Evolutionary conservation across 2,113 vertebrate species (phyloP).

Genomic region (Spizaetus ornatus): DNA sequence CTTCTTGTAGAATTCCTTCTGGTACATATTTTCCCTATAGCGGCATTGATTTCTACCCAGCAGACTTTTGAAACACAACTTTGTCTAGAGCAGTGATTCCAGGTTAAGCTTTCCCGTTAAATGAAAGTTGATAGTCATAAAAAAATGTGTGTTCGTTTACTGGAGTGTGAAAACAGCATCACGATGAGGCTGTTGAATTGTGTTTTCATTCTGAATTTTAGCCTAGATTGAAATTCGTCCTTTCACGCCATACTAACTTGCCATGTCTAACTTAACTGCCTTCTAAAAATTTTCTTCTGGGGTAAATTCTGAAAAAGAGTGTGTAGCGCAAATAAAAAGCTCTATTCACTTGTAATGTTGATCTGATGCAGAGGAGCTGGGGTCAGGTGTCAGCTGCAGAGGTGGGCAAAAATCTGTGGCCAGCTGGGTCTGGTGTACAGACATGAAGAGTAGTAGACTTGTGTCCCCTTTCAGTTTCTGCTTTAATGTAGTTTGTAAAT

Average conservation of each 20-base stretch:
- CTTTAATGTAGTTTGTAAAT: neutral
- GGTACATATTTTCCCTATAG: neutral
- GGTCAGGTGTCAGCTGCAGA: neutral
- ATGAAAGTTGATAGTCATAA: neutral
- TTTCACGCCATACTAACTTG: neutral
- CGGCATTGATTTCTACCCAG: neutral
- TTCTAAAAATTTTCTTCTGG: neutral
- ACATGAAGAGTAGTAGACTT: neutral
- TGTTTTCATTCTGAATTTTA: neutral
- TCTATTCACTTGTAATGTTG: neutral
- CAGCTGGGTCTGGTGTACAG: accelerated
- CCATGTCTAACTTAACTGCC: neutral
- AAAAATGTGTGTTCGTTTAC: neutral
- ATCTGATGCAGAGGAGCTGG: neutral
- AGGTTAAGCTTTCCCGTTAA: neutral
- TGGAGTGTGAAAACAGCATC: neutral
- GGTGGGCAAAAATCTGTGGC: neutral
- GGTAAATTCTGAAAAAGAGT: neutral
- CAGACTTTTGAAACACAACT: neutral
- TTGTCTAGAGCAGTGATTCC: neutral
- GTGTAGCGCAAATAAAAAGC: neutral
- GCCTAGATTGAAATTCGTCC: neutral
- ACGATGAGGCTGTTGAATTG: neutral
- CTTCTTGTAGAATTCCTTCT: neutral
- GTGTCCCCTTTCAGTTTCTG: neutral